Base-by-base conservation (phyloP, 1,140 invertebrate species). In the Papilio glaucus region DNA sequence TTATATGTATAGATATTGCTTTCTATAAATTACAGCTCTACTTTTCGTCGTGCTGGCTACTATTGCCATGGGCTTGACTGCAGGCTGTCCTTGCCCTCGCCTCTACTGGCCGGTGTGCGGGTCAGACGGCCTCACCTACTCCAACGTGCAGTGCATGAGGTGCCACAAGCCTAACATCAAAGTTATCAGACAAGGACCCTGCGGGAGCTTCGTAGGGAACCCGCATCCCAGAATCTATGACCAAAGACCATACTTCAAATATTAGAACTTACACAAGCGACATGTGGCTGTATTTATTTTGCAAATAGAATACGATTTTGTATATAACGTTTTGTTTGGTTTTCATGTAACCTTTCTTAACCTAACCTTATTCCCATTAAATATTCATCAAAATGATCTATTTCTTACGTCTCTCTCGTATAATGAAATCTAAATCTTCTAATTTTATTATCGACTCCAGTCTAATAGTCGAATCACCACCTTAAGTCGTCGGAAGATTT, bases 91-190 rank as follows among this genome's bases (percentile, higher is more conserved):
- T 0, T 80, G 78, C 57, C 33, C 60, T 6, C 60, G 69, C 0
- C 18, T 42, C 0, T 45, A 72, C 24, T 39, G 39, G 7, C 78
- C 78, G 0, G 78, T 80, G 10, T 80, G 78, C 29, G 78, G 57
- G 4, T 72, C 78, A 1, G 74, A 80, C n/a, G 78, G 76, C 0
- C 65, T 63, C 0, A 77, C 76, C 13, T 80, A 80, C 33, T 71
- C 72, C 45, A 80, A 75, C 49, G 41, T 69, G 21, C 72, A 73
- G 0, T 79, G 77, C 41, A 73, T 74, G 53, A 72, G 70, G 9
- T 78, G 77, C 15, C 53, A 38, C 6, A 68, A 77, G 8, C 80
- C 79, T 76, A 75, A 91, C 85, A 80, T 72, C 4, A 71, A n/a
- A 3, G 68, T 80, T 6, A 18, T 62, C 39, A 70, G 39, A 13